Evolutionary conservation across 2,113 vertebrate genomes (phyloP).

Genomic region (Caranx ignobilis): DNA sequence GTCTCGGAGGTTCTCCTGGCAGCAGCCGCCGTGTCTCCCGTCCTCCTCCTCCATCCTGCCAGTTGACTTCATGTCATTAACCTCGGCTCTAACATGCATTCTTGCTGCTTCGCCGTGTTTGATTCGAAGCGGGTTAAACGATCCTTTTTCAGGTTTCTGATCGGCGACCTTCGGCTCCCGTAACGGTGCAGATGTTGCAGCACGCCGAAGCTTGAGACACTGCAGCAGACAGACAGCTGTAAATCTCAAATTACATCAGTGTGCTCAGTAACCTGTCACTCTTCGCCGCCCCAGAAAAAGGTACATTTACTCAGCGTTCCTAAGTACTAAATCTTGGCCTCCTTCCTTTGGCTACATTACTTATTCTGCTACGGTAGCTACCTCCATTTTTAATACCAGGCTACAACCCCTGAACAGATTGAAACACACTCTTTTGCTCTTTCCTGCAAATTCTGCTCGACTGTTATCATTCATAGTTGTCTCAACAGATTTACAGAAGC

Average conservation of each 20-base stretch:
- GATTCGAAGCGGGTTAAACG: background rate
- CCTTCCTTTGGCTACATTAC: background rate
- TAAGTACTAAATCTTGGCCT: background rate
- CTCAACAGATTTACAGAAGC: background rate
- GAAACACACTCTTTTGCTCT: background rate
- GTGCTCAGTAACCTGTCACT: background rate
- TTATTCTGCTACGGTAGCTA: constrained; percentile 17
- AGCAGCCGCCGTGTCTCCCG: background rate
- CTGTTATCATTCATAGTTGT: background rate
- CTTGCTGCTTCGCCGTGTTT: background rate
- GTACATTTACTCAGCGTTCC: background rate
- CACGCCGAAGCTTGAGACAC: background rate
- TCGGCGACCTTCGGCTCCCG: background rate
- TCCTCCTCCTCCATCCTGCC: background rate
- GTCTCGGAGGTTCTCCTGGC: background rate
- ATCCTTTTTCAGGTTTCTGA: background rate
- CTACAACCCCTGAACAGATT: background rate
- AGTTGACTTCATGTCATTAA: background rate
- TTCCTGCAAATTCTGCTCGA: background rate
- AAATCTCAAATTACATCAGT: constrained; percentile 14
- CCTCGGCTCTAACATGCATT: background rate
- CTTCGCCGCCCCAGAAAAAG: constrained; percentile 1
- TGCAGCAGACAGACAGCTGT: background rate
- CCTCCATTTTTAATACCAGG: background rate
- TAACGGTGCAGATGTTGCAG: background rate